phyloP scores from a whole-genome alignment of 2,113 vertebrate genomes.

The Tinamus guttatus region DNA sequence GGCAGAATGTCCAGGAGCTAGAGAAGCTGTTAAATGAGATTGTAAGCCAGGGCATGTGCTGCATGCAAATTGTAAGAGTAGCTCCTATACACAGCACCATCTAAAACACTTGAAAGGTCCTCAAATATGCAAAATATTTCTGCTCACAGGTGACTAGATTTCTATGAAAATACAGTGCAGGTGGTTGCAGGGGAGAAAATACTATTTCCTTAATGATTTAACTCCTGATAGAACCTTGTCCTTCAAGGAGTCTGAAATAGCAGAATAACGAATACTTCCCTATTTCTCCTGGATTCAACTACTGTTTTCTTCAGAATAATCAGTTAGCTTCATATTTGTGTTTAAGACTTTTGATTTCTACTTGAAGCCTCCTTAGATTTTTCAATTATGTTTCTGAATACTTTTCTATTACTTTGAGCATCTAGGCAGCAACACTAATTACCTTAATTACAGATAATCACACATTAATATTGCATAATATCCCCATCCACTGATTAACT shows the following conservation, averaged over 20 bases:
- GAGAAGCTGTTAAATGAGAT: constrained; percentile 4
- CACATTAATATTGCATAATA: constrained; percentile 12
- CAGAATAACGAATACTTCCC: background rate
- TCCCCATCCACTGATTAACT: background rate
- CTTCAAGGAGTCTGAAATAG: background rate
- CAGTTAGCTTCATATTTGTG: background rate
- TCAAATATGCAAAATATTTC: background rate
- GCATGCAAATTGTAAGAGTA: constrained; percentile 8
- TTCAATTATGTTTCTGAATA: background rate
- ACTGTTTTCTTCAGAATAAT: background rate
- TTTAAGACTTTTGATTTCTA: background rate
- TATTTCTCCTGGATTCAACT: background rate
- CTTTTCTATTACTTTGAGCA: background rate
- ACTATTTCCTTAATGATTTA: background rate
- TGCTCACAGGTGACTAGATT: background rate
- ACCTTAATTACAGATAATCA: constrained; percentile 25
- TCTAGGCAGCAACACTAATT: constrained; percentile 23
- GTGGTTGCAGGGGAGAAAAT: background rate
- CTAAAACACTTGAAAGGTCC: background rate
- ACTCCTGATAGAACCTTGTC: background rate
- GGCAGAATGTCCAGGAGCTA: background rate
- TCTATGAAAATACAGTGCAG: background rate
- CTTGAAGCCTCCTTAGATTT: background rate
- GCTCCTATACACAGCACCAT: background rate
- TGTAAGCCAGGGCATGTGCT: background rate